These are phyloP conservation scores for Premnoplex brunnescens DNA, from an alignment of 2,797 vertebrate genomes.

Conservation along the genomic window DNA sequence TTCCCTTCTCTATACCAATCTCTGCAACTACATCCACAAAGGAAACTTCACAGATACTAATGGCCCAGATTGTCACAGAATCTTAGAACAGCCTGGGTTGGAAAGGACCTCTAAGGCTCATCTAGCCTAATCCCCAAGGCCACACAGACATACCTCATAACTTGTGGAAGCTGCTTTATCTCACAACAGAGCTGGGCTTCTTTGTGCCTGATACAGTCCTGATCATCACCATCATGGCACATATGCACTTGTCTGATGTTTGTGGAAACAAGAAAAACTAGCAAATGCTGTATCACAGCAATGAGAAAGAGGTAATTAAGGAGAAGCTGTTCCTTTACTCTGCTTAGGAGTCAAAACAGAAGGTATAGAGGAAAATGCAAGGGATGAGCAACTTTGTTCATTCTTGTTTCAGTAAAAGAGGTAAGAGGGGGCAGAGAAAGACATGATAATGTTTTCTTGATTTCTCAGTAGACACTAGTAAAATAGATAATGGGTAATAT, in stretches of 20 bases:
- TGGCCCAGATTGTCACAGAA: not conserved
- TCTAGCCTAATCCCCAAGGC: not conserved
- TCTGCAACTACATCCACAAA: not conserved
- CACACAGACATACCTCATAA: accelerated
- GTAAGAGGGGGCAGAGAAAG: not conserved
- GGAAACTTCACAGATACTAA: not conserved
- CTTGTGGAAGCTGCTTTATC: not conserved
- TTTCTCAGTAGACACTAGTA: not conserved
- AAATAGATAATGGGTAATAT: not conserved
- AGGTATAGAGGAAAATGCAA: not conserved
- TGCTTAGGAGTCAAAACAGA: not conserved
- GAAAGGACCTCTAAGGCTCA: not conserved
- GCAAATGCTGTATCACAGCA: not conserved
- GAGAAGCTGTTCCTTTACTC: not conserved
- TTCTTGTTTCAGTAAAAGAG: not conserved
- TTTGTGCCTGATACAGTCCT: not conserved
- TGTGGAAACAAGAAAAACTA: not conserved
- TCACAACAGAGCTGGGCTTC: not conserved
- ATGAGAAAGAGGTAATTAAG: not conserved
- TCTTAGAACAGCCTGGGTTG: not conserved
- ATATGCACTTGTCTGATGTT: not conserved
- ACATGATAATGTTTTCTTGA: not conserved
- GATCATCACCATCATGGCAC: not conserved
- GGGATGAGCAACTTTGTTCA: not conserved
- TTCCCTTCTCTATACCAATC: not conserved